Base-by-base conservation (phyloP, 2,888 invertebrate genomes). In the Formica aserva region DNA sequence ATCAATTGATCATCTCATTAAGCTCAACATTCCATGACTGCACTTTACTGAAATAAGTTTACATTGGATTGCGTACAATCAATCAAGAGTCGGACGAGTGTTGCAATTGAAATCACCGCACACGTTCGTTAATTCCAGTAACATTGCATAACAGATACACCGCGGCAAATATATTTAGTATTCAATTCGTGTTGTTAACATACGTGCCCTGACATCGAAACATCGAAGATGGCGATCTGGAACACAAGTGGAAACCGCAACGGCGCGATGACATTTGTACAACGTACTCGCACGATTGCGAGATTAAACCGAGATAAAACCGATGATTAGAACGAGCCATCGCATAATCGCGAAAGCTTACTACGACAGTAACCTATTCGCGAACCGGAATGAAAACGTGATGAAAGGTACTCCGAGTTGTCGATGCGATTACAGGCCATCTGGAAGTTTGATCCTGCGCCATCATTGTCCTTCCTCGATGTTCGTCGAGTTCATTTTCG, bases 161-260 rank as follows among this genome's bases (percentile, higher is more conserved):
- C 13, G 41, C 45, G 29, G 57, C 57, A 35, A 26, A 60, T 80
- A 65, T 18, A 60, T 60, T 75, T 52, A 80, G 66, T 35, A 80
- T 82, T 76, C 72, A 52, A 18, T 69, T 32, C 29, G 32, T 29
- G 62, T 55, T 35, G 15, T 72, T 66, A 60, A 45, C 75, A 69
- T 78, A 55, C 62, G 65, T 74, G 65, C 55, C 45, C 26, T 29
- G 81, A 48, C 69, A 71, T 67, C 66, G 71, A 52, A 63, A 67
- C 71, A 65, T 67, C 66, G 60, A 87, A 77, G 87, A 80, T 13
- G 74, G 88, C 32, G 77, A 86, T 87, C 82, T 86, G 77, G 81
- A 83, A 83, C 83, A 29, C 60, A 81, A 75, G 48, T 66, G 67
- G 62, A 75, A 83, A 82, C 52, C 41, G 69, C 63, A 71, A 41